A percentile compares a stretch with the other conserved stretches of the same genome.
These are phyloP conservation scores for Poliocrania exsul DNA, from an alignment of 2,797 vertebrate species.

Conservation along the genomic window DNA sequence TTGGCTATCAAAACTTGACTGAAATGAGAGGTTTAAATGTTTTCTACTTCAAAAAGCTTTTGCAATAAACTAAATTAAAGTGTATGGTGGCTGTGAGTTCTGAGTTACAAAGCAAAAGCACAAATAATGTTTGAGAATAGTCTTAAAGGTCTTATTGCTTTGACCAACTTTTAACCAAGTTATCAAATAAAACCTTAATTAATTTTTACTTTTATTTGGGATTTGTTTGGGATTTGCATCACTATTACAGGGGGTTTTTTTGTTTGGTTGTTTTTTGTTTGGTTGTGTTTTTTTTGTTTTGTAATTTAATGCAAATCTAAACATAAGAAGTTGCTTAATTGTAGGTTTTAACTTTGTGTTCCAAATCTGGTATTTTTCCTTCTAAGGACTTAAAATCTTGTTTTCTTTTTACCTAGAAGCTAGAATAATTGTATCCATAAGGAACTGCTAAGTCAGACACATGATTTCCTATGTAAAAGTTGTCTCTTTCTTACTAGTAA, in stretches of 20 bases:
- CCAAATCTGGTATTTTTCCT: neutral
- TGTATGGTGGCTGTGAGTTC: neutral
- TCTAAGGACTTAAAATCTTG: neutral
- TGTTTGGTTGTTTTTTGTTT: neutral
- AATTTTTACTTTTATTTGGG: neutral
- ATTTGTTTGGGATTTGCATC: neutral
- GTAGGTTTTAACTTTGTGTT: neutral
- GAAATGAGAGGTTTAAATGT: neutral
- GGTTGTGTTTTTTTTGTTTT: neutral
- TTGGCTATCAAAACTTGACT: neutral
- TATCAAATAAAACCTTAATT: neutral
- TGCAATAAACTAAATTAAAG: neutral
- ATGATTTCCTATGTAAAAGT: neutral
- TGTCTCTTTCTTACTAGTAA: neutral
- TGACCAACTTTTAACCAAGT: neutral
- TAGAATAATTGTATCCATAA: neutral
- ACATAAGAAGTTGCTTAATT: neutral
- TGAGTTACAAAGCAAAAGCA: neutral
- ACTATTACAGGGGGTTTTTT: neutral
- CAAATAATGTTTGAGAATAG: neutral
- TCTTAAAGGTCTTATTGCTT: neutral
- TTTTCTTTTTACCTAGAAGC: neutral
- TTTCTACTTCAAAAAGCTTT: constrained; percentile 12
- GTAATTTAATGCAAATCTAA: neutral
- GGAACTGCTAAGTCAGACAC: neutral